These are phyloP conservation scores for Lipotes vexillifer DNA, from an alignment of 2,113 vertebrate genomes.

Conservation along the genomic window DNA sequence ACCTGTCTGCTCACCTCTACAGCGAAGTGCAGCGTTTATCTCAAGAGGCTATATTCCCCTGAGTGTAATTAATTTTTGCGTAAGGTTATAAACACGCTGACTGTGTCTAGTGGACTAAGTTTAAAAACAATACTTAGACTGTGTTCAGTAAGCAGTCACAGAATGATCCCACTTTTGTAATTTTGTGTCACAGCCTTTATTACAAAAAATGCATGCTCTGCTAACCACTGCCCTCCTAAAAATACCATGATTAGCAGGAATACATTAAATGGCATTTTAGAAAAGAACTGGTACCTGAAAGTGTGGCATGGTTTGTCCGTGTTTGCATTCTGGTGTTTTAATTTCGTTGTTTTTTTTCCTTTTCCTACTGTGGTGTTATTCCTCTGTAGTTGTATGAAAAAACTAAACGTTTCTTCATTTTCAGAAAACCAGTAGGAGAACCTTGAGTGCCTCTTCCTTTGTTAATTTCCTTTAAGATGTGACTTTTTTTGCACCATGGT, in stretches of 20 bases:
- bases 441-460: neutral
- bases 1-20: neutral
- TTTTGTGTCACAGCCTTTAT: conserved; percentile 25
- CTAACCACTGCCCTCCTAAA: neutral
- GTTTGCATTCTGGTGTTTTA: neutral
- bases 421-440: conserved; percentile 23
- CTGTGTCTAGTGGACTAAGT: neutral
- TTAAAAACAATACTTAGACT: conserved; percentile 19
- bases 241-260: neutral
- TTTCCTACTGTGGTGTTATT: neutral
- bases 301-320: neutral
- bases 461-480: neutral
- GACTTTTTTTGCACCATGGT: neutral
- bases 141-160: neutral
- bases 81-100: neutral
- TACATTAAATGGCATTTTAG: neutral
- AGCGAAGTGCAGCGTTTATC: neutral
- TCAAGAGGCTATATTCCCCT: neutral
- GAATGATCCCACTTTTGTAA: neutral
- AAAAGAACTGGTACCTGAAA: neutral
- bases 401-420: neutral
- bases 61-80: conserved; percentile 8
- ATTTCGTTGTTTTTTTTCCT: neutral
- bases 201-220: neutral
- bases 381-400: neutral